Evolutionary conservation across 2,797 vertebrate species (phyloP).

Genomic region (Chelidonichthys spinosus): DNA sequence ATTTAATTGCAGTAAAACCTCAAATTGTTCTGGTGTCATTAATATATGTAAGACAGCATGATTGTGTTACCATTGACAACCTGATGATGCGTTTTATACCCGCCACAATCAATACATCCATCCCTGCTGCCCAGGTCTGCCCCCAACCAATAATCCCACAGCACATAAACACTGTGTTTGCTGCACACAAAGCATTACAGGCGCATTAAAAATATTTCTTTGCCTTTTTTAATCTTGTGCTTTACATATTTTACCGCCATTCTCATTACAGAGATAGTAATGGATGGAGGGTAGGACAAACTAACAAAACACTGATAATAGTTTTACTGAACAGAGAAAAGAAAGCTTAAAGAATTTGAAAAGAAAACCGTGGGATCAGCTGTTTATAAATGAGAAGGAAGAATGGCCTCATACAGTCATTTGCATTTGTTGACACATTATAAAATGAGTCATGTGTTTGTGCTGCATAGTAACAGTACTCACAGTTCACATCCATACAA

Average conservation of each 20-base stretch:
- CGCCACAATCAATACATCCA: conserved; percentile 21
- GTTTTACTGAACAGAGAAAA: neutral
- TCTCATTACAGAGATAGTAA: conserved; percentile 38
- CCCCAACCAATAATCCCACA: neutral
- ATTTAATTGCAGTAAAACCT: conserved; percentile 41
- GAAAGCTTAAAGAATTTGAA: neutral
- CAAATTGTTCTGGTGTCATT: conserved; percentile 39
- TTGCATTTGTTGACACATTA: conserved; percentile 22
- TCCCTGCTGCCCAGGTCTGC: neutral
- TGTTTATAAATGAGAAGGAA: neutral
- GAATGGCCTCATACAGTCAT: neutral
- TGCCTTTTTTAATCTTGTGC: conserved; percentile 36
- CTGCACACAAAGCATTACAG: conserved; percentile 15
- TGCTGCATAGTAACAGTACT: neutral
- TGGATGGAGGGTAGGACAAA: neutral
- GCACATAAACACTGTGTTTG: conserved; percentile 20
- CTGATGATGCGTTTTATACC: conserved; percentile 42
- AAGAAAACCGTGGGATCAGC: neutral
- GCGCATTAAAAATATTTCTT: conserved; percentile 12
- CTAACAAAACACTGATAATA: conserved; percentile 14
- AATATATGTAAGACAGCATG: conserved; percentile 32
- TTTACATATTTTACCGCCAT: conserved; percentile 46
- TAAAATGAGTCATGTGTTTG: conserved; percentile 1
- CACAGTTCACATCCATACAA: neutral
- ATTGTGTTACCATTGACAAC: conserved; percentile 41